Evolutionary conservation across 2,888 invertebrate genomes (phyloP).

Genomic region (Hylaea fasciaria): DNA sequence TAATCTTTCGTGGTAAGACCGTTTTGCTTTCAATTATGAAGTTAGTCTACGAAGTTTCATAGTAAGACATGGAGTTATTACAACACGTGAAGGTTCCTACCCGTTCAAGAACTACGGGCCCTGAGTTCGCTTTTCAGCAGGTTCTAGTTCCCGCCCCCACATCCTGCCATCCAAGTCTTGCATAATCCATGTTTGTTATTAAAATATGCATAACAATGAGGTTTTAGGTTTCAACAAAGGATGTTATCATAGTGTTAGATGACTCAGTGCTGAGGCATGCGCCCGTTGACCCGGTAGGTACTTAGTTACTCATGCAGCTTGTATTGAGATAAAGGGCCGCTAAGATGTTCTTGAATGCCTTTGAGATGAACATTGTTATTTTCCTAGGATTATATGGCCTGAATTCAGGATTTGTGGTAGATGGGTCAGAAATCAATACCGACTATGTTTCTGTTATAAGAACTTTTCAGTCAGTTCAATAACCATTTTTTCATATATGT

Average conservation of each 20-base stretch:
- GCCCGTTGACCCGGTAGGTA: slow-evolving; percentile 36
- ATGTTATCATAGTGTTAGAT: slow-evolving; percentile 38
- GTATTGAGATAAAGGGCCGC: not conserved
- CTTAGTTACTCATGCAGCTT: slow-evolving; percentile 14
- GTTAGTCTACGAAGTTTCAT: too few species aligned
- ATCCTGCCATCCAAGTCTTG: slow-evolving; percentile 13
- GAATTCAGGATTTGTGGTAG: too few species aligned
- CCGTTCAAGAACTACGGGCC: too few species aligned
- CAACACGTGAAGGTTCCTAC: too few species aligned
- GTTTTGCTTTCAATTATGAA: too few species aligned
- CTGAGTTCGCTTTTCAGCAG: not conserved
- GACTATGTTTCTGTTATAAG: too few species aligned
- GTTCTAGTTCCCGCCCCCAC: not conserved
- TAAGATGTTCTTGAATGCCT: not conserved
- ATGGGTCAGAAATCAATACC: too few species aligned
- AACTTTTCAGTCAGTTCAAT: too few species aligned
- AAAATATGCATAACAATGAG: slow-evolving; percentile 20
- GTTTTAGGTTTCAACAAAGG: slow-evolving; percentile 43
- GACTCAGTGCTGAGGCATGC: slow-evolving; percentile 34
- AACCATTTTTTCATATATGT: too few species aligned
- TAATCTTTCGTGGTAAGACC: too few species aligned
- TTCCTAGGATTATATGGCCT: too few species aligned
- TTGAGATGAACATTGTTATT: not conserved
- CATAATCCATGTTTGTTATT: slow-evolving; percentile 20
- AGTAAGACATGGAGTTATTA: too few species aligned